A percentile compares a stretch with the other conserved stretches of the same genome.
Conservation (phyloP, 2,888 invertebrate species). For the Ochlodes sylvanus region DNA sequence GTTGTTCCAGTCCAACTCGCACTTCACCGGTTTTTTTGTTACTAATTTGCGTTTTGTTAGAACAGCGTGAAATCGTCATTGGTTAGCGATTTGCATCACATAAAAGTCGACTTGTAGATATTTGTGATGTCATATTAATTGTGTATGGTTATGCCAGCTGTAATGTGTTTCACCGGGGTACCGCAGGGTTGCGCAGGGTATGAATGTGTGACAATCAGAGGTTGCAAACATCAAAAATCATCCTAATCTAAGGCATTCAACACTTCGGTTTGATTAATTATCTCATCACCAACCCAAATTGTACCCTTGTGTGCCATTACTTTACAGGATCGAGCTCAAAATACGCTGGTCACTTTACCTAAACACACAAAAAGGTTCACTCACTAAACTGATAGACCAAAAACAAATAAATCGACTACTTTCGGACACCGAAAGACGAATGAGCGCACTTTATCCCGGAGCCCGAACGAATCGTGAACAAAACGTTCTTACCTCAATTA, state of each 20-base stretch:
- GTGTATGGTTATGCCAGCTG: too few relatives aligned
- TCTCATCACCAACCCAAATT: too few relatives aligned
- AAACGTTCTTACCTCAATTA: slow-evolving; percentile 28
- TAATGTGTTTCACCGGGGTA: too few relatives aligned
- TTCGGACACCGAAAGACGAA: slow-evolving; percentile 24
- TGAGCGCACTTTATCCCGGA: slow-evolving; percentile 23
- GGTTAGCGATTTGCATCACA: too few relatives aligned
- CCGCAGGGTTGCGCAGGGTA: too few relatives aligned
- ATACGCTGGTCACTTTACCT: background rate
- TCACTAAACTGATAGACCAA: slow-evolving; percentile 34
- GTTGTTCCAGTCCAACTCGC: too few relatives aligned
- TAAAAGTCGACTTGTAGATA: too few relatives aligned
- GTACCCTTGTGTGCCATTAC: background rate
- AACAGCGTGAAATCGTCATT: too few relatives aligned
- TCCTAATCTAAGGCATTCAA: background rate
- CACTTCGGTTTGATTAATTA: background rate
- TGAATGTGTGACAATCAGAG: too few relatives aligned
- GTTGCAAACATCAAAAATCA: background rate
- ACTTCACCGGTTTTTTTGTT: too few relatives aligned
- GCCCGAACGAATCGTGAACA: slow-evolving; percentile 22
- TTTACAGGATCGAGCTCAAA: background rate
- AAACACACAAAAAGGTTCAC: slow-evolving; percentile 27
- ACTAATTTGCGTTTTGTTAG: too few relatives aligned
- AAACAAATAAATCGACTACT: slow-evolving; percentile 36
- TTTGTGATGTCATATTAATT: too few relatives aligned